These are phyloP conservation scores for Oncorhynchus kisutch DNA, from an alignment of 2,113 vertebrate species.

Conservation along the genomic window DNA sequence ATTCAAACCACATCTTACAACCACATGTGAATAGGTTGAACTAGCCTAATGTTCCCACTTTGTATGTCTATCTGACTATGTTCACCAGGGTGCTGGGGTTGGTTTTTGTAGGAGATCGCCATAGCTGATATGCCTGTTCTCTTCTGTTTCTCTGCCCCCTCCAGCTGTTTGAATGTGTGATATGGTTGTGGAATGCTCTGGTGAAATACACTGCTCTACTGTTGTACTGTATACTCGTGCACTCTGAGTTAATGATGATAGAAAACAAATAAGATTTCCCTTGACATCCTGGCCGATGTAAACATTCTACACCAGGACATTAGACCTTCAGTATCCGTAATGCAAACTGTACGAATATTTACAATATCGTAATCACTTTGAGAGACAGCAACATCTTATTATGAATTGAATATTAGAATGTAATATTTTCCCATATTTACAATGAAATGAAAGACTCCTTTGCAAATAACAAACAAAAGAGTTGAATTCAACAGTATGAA, in stretches of 20 bases:
- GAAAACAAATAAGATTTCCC: neutral
- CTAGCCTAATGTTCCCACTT: constrained; percentile 43
- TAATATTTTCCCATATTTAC: no score
- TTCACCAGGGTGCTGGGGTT: neutral
- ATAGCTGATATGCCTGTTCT: constrained; percentile 54
- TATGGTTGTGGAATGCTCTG: neutral
- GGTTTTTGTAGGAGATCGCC: constrained; percentile 13
- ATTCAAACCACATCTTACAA: neutral
- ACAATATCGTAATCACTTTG: neutral
- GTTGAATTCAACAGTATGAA: neutral
- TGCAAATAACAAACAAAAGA: no score
- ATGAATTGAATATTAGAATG: no score
- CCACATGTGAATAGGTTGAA: constrained; percentile 39
- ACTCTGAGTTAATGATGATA: neutral
- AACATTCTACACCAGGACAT: neutral
- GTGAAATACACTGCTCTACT: neutral
- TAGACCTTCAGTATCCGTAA: neutral
- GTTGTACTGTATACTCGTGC: neutral
- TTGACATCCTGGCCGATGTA: neutral
- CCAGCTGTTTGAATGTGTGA: neutral
- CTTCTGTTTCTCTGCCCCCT: constrained; percentile 22
- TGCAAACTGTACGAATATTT: neutral
- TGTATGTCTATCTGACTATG: neutral
- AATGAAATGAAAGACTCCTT: no score
- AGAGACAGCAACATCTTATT: neutral